Evolutionary conservation across 2,797 vertebrate species (phyloP), one percentile per base, ranked within the genome.

Genomic region (Gallinago stenura): DNA sequence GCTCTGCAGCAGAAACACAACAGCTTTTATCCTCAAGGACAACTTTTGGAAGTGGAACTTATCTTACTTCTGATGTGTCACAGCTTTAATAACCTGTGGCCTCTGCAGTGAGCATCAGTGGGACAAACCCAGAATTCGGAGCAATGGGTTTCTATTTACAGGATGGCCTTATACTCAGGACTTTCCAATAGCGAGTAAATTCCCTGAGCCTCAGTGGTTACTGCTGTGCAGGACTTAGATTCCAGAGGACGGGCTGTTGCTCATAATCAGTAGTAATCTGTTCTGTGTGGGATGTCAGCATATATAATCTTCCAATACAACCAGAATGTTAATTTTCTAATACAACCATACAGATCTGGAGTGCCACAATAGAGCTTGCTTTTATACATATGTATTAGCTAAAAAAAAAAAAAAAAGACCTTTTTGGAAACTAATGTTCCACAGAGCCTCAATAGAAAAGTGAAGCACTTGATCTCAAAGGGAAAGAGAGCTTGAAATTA

Each of bases 391-490:
- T 81, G 81, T 73, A 92, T 93, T 93, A 92, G 72, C 46, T 73
- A 18, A 78, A 35, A n/a, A 39, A 14, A 39, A 39, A 39, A 50
- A 90, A 90, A 87, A 79, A 76, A 83, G 15, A 58, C 53, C 43
- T 71, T 95, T 96, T 58, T 87, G 85, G 60, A 90, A 94, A 58
- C 43, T 85, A 66, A 84, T 85, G 68, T 83, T 96, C 51, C 69
- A 33, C 10, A 62, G 31, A 88, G 20, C 75, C 48, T 92, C 45
- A 70, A 46, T 15, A 91, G 64, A 91, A 81, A 85, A 83, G 50
- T 93, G 82, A 94, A 90, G 73, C 76, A 54, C 65, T 95, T 85
- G 89, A 96, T 50, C 68, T 94, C 56, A 88, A 81, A 95, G 68
- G 50, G 46, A 50, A 81, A 93, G 62, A 87, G 20, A 77, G 46